Conservation (phyloP, 2,797 vertebrate genomes). For the Coregonus ussuriensis region DNA sequence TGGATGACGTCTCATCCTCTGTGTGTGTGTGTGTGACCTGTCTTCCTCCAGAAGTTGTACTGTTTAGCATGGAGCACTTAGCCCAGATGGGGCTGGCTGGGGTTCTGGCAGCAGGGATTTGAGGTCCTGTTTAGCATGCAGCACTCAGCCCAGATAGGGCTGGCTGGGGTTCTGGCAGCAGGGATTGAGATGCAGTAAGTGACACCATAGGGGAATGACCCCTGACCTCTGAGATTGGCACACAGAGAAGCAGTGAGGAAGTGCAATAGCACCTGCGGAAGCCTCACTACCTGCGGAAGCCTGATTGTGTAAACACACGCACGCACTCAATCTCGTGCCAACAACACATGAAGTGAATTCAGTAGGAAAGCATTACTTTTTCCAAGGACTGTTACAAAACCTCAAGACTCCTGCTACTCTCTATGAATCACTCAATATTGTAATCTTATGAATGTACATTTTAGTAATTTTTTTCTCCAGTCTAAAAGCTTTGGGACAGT, state of each 20-base stretch:
- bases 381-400: background rate
- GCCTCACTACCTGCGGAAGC: background rate
- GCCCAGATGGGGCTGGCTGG: conserved; percentile 27
- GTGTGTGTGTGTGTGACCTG: background rate
- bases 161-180: conserved; percentile 26
- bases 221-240: conserved; percentile 10
- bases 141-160: conserved; percentile 18
- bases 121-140: conserved; percentile 21
- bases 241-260: conserved; percentile 26
- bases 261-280: conserved; percentile 17
- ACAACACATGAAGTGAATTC: background rate
- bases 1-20: conserved; percentile 5
- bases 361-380: background rate
- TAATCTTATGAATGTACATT: background rate
- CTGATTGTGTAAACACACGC: background rate
- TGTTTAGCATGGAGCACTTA: conserved; percentile 28
- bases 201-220: conserved; percentile 18
- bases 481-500: conserved; percentile 19
- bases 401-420: background rate
- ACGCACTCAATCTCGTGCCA: background rate
- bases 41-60: conserved; percentile 26
- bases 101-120: background rate
- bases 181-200: conserved; percentile 18
- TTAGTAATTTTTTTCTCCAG: background rate
- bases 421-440: background rate